Percentiles rank a stretch among this genome's conserved stretches.
Conservation (phyloP, 2,797 vertebrate species). For the Falco peregrinus region DNA sequence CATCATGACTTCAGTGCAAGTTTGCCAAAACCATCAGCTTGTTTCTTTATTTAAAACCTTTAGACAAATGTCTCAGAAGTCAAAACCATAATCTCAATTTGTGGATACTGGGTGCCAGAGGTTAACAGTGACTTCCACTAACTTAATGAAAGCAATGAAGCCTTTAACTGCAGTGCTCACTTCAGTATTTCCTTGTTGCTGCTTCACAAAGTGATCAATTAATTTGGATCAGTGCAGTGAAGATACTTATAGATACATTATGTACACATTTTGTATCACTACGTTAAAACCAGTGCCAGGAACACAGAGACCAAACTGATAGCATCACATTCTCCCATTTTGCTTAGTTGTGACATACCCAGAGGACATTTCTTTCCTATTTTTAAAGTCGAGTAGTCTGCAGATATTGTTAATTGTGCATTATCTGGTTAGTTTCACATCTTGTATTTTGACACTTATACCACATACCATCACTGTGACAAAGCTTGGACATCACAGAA, state of each 20-base stretch:
- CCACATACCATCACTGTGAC: not conserved
- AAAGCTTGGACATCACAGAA: not conserved
- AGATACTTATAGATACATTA: not conserved
- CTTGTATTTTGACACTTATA: not conserved
- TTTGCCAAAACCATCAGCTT: not conserved
- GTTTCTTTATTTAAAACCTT: not conserved
- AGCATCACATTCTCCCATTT: not conserved
- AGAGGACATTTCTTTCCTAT: not conserved
- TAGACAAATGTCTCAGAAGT: not conserved
- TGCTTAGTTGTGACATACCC: not conserved
- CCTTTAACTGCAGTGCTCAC: not conserved
- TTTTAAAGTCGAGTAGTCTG: not conserved
- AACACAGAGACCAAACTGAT: not conserved
- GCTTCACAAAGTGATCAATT: not conserved
- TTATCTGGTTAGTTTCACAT: not conserved
- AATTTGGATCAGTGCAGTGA: not conserved
- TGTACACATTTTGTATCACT: not conserved
- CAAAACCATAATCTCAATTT: not conserved
- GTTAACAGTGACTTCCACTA: not conserved
- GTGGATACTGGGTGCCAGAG: not conserved
- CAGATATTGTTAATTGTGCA: not conserved
- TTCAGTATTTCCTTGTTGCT: not conserved
- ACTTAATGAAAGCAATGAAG: not conserved
- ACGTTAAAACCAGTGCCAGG: not conserved
- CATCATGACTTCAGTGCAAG: not conserved